phyloP scores from a whole-genome alignment of 1,140 invertebrate genomes.

The Drosophila auraria region DNA sequence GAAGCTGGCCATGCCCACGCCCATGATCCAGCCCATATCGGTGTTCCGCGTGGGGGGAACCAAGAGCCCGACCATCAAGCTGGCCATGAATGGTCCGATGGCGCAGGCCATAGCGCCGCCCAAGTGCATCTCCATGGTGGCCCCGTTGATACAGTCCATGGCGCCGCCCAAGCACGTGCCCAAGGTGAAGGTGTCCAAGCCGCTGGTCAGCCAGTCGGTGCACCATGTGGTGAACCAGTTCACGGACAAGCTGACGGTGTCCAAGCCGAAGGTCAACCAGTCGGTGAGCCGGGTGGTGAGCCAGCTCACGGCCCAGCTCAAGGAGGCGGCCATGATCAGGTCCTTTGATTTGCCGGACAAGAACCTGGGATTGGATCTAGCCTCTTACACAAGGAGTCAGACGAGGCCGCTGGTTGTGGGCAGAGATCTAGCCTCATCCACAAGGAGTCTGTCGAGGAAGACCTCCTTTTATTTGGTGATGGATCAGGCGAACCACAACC shows the following conservation, averaged over 20 bases:
- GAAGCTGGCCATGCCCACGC: too few species aligned
- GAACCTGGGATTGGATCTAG: too few species aligned
- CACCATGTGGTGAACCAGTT: constrained; percentile 6
- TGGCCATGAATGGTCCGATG: background rate
- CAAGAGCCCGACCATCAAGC: background rate
- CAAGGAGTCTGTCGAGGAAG: background rate
- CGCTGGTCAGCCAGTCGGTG: constrained; percentile 1
- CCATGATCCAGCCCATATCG: too few species aligned
- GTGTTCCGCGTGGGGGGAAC: too few species aligned
- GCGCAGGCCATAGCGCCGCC: background rate
- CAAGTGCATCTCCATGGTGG: too few species aligned
- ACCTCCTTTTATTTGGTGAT: constrained; percentile 18
- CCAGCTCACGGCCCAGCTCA: constrained; percentile 10
- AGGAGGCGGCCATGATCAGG: background rate
- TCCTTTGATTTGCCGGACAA: too few species aligned
- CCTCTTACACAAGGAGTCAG: too few species aligned
- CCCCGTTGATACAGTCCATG: background rate
- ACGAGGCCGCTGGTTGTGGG: too few species aligned
- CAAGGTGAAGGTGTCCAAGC: background rate
- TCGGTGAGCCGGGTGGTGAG: constrained; percentile 12
- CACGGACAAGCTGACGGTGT: background rate
- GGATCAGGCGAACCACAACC: background rate
- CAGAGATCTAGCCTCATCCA: too few species aligned
- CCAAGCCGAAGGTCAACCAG: background rate
- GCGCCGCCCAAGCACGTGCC: background rate